Evolutionary conservation across 2,797 vertebrate genomes (phyloP), one percentile per base, ranked within the genome.

Genomic region (Anabas testudineus): DNA sequence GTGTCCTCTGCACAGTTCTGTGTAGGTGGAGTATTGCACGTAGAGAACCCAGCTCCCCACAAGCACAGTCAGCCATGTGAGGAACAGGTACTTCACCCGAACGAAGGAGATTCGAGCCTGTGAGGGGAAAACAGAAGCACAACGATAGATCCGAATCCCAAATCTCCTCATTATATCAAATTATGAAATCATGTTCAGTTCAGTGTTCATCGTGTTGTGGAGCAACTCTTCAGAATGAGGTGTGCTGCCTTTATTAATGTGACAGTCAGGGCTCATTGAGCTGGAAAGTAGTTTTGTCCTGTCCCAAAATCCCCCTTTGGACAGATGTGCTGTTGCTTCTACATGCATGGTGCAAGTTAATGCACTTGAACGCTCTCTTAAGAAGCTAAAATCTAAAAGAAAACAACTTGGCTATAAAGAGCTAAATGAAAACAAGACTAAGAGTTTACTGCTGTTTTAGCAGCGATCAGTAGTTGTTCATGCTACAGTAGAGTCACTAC

Each of bases 1-100:
- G 67, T 96, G 95, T 86, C 97, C 98, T 91, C 97, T 95, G 94
- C 98, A 99, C 70, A 99, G 94, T 81, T 99, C 98, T 72, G 97
- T 97, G 93, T 99, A 98, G 80, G 96, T 89, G 24, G 97, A 99
- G 83, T 99, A 99, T 61, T 99, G 96, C 66, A 97, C 97, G 41
- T 99, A 99, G 41, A 97, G 83, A 87, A 99, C 95, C 98, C 98
- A 99, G 93, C 98, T 99, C 88, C 97, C 95, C 86, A 99, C 92
- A 83, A 99, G 96, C 86, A 99, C 97, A 1, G 92, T 96, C 93
- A 99, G 86, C 98, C 98, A 99, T 63, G 97, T 98, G 32, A 99
- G 95, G 91, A 99, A 99, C 90, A 99, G 95, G 84, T 97, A 99
- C 90, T 99, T 99, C 92, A 99, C 96, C 85, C 96, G 93, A 74